Percentiles rank a stretch among this genome's conserved stretches.
phyloP scores from a whole-genome alignment of 1,140 invertebrate species.

The Trachymyrmex cornetzi region DNA sequence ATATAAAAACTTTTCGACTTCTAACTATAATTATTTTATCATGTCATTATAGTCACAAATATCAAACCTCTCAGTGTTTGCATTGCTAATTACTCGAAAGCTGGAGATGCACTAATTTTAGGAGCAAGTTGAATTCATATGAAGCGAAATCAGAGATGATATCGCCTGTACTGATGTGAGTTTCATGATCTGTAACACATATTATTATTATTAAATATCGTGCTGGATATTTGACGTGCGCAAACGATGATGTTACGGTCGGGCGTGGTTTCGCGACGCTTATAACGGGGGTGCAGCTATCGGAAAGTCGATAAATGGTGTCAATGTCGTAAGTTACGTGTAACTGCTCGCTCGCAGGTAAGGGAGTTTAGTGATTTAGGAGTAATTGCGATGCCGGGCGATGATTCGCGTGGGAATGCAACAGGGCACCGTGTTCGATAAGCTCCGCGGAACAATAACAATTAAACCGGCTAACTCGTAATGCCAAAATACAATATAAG shows the following conservation, averaged over 20 bases:
- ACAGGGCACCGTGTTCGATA: constrained; percentile 76
- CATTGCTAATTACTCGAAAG: background rate
- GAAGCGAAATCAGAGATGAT: background rate
- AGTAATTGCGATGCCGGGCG: constrained; percentile 73
- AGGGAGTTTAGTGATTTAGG: constrained; percentile 76
- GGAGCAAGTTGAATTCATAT: background rate
- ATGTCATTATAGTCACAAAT: no score
- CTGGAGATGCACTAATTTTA: background rate
- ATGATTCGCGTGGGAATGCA: constrained; percentile 79
- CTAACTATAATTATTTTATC: no score
- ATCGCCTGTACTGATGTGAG: no score
- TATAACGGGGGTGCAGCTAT: constrained; percentile 55
- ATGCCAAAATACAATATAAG: constrained; percentile 78
- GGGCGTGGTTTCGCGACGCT: constrained; percentile 39
- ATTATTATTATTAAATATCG: constrained; percentile 34
- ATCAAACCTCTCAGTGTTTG: background rate
- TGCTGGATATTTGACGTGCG: background rate
- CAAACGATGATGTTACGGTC: background rate
- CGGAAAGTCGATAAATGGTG: constrained; percentile 69
- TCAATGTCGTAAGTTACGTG: constrained; percentile 40
- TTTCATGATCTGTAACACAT: background rate
- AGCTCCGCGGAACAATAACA: constrained; percentile 78
- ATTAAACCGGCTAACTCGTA: constrained; percentile 76
- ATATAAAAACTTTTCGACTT: no score
- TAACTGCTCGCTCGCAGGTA: constrained; percentile 47